These are phyloP conservation scores for Bubo blakistoni DNA, from an alignment of 2,113 vertebrate genomes.

Conservation along the genomic window DNA sequence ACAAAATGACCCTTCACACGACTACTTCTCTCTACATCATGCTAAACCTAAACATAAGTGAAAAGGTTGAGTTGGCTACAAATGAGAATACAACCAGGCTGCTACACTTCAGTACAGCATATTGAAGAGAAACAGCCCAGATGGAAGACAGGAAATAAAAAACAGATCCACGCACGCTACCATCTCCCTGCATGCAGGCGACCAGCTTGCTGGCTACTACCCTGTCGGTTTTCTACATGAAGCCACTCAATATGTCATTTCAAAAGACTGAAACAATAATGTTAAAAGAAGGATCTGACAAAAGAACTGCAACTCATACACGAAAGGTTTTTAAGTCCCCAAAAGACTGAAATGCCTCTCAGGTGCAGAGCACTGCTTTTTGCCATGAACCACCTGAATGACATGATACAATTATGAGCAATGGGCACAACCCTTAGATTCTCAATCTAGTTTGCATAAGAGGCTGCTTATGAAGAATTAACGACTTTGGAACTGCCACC, in stretches of 20 bases:
- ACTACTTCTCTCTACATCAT: not conserved
- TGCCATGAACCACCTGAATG: not conserved
- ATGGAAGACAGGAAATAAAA: slow-evolving; percentile 5
- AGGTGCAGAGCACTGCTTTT: not conserved
- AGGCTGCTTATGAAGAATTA: slow-evolving; percentile 23
- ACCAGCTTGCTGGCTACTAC: slow-evolving; percentile 2
- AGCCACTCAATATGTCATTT: not conserved
- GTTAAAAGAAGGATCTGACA: not conserved
- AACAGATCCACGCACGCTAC: not conserved
- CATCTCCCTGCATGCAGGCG: not conserved
- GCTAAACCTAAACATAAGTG: not conserved
- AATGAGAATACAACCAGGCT: not conserved
- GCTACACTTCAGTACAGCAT: not conserved
- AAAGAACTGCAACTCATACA: not conserved
- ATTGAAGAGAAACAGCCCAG: slow-evolving; percentile 27
- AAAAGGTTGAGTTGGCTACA: not conserved
- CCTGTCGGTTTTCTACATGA: not conserved
- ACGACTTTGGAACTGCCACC: slow-evolving; percentile 8
- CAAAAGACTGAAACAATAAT: not conserved
- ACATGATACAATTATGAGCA: rapidly evolving
- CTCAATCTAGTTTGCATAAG: not conserved
- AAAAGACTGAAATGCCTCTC: not conserved
- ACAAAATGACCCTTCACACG: rapidly evolving
- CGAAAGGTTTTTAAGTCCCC: not conserved
- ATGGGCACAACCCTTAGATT: not conserved